Evolutionary conservation across 2,797 vertebrate genomes (phyloP), one percentile per base, ranked within the genome.

Genomic region (Thalassophryne amazonica): DNA sequence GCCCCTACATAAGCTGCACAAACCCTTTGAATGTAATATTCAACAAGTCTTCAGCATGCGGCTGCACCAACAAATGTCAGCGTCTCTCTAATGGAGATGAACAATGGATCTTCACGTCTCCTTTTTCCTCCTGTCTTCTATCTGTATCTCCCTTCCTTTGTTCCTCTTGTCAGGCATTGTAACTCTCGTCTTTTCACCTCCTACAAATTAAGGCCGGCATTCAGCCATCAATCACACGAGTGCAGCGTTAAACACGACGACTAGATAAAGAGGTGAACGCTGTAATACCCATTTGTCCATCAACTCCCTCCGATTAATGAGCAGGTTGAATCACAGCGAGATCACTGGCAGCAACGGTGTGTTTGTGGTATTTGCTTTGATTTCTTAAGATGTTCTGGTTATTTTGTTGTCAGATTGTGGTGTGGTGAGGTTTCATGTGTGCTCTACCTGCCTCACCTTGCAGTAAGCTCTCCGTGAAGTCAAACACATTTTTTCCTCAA

Each of bases 401-500:
- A 37, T 69, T 52, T 39, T 50, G 62, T 45, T 71, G 72, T 71
- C 59, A 47, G 48, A 29, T 34, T 27, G 49, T 60, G 55, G 53
- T 16, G 40, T 4, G 11, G 32, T 42, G 31, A 15, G 9, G 21
- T 41, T 49, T n/a, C n/a, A n/a, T n/a, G n/a, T 27, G 24, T n/a
- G 9, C 9, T 13, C 42, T 51, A 73, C 73, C 69, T 72, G 70
- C 63, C n/a, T 66, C 6, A 48, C 39, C 40, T 52, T 15, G 29
- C 13, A 10, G n/a, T 56, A 56, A 12, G 60, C 58, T 73, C 74
- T 74, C 80, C 58, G 8, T 75, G 67, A 84, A 83, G 63, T 81
- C 83, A 86, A 86, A 79, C 73, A 85, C 5, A 79, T 88, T 84
- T 84, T 80, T 70, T 58, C 69, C 76, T 76, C 47, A 29, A 15